A percentile compares a stretch with the other conserved stretches of the same genome.
Evolutionary conservation across 1,140 invertebrate genomes (phyloP).

Genomic region (Asobara japonica): DNA sequence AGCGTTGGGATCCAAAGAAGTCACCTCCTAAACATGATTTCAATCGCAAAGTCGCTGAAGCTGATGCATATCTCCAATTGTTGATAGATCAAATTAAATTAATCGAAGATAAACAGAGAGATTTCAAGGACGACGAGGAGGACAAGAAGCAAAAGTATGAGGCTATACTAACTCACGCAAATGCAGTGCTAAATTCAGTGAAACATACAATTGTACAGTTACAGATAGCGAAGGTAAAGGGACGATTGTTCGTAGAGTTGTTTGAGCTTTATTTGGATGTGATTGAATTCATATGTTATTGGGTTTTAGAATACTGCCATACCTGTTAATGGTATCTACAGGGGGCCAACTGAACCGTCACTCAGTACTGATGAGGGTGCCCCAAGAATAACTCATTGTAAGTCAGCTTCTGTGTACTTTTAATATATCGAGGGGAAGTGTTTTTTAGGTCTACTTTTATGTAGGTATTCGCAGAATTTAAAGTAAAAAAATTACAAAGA

Average conservation of each 20-base stretch:
- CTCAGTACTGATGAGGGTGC: slow-evolving; percentile 35
- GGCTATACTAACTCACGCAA: slow-evolving; percentile 57
- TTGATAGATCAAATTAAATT: slow-evolving; percentile 93
- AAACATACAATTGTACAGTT: slow-evolving; percentile 97
- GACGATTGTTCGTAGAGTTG: not conserved
- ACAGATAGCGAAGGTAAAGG: slow-evolving; percentile 93
- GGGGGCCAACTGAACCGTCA: slow-evolving; percentile 66
- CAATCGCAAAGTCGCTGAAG: slow-evolving; percentile 91
- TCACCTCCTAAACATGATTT: slow-evolving; percentile 79
- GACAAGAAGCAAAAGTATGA: slow-evolving; percentile 56
- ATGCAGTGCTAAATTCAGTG: slow-evolving; percentile 71
- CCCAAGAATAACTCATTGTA: slow-evolving; percentile 52
- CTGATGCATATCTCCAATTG: slow-evolving; percentile 95
- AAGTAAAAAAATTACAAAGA: too few relatives aligned
- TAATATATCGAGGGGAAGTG: too few relatives aligned
- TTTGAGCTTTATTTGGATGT: not conserved
- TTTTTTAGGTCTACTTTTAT: too few relatives aligned
- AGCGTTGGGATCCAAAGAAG: slow-evolving; percentile 72
- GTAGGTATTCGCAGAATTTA: too few relatives aligned
- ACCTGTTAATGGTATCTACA: slow-evolving; percentile 86
- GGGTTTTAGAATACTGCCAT: slow-evolving; percentile 83
- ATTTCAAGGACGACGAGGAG: slow-evolving; percentile 47
- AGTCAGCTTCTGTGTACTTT: too few relatives aligned
- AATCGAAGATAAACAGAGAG: slow-evolving; percentile 58
- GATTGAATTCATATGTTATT: not conserved